Conservation (phyloP, 2,797 vertebrate species). For the Syncerus caffer region DNA sequence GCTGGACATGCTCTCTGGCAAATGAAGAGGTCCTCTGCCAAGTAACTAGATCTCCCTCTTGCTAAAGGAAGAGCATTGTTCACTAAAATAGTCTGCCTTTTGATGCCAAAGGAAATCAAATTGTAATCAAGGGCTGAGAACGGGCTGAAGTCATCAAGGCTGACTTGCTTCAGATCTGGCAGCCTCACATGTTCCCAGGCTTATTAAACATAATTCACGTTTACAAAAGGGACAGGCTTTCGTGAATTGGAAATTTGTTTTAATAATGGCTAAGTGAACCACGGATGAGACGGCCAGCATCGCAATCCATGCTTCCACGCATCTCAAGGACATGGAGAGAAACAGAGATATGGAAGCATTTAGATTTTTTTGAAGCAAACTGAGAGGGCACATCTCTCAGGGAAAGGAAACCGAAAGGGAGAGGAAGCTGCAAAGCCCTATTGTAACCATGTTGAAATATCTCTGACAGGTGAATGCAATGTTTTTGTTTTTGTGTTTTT, state of each 20-base stretch:
- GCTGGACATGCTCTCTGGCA: conserved; percentile 76
- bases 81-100: conserved; percentile 88
- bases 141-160: conserved; percentile 88
- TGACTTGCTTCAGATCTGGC: conserved; percentile 84
- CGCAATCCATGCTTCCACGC: background rate
- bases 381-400: no score
- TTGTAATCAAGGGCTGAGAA: conserved; percentile 90
- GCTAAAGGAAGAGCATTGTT: conserved; percentile 89
- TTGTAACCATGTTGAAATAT: background rate
- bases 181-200: conserved; percentile 84
- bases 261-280: conserved; percentile 76
- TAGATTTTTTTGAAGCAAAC: background rate
- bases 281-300: conserved; percentile 40
- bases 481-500: background rate
- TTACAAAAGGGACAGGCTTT: conserved; percentile 81
- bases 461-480: background rate
- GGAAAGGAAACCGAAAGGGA: background rate
- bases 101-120: conserved; percentile 90
- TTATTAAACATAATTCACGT: conserved; percentile 85
- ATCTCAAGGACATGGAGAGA: background rate
- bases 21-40: conserved; percentile 79
- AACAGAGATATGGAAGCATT: background rate
- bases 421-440: background rate
- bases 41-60: conserved; percentile 81
- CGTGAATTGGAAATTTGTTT: conserved; percentile 82